Evolutionary conservation across 2,888 invertebrate species (phyloP), one percentile per base, ranked within the genome.

Genomic region (Fragum whitleyi): DNA sequence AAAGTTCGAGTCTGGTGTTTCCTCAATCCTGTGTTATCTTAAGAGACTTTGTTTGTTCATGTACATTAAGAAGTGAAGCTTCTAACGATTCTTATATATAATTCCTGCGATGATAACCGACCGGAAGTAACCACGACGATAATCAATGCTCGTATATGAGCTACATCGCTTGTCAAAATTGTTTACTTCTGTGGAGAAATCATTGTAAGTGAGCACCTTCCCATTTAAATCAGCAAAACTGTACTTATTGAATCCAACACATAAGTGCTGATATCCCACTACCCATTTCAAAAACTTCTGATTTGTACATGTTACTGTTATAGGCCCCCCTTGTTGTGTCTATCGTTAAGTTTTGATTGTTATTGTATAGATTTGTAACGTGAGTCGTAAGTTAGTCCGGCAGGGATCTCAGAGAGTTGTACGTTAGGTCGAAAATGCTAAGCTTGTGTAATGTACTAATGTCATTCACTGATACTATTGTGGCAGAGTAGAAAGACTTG

Each of bases 41-140:
- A 70, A 65, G 71, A 76, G 76, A 21, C 74, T 32, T 21, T 47
- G 23, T 39, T 76, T 79, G 11, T 76, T 57, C 74, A 74, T 76
- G 16, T 77, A 75, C 62, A 76, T 74, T 0, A 81, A 28, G 65
- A 81, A 87, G 16, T 86, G 61, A 6, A 87, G 32, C n/a, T 84
- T 78, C 86, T 84, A 86, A 16, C 82, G 62, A 42, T 79, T 74
- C 32, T 70, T 78, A 55, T 85, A 78, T 1, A 83, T 19, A 0
- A 85, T 9, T n/a, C 72, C 83, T 21, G 68, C 61, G 2, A 77
- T 47, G n/a, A 81, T 23, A 2, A 83, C n/a, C 6, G 70, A 39
- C 28, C 70, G 32, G 65, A 26, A 47, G 61, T 21, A 16, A 69
- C 68, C 5, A 74, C 16, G 14, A 68, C 53, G 16, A 75, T 62